Conservation (phyloP, 2,888 invertebrate species). For the Enchytraeus crypticus region DNA sequence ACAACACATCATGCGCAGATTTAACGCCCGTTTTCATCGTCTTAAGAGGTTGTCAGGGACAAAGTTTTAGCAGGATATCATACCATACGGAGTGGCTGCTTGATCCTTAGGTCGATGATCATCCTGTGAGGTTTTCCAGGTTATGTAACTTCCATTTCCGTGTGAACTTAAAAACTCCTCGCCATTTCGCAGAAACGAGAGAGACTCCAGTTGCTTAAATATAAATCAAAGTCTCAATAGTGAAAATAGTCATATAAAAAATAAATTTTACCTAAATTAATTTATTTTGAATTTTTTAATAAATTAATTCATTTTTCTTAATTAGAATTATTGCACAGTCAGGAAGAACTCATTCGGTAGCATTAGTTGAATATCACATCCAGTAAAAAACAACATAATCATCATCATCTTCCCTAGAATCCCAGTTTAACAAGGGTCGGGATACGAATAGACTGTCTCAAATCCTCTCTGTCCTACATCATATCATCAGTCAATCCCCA, state of each 20-base stretch:
- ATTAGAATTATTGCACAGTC: too few species aligned
- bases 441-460: too few species aligned
- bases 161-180: conserved; percentile 77
- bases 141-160: conserved; percentile 86
- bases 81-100: conserved; percentile 71
- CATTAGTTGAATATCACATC: too few species aligned
- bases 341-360: too few species aligned
- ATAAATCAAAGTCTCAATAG: not conserved
- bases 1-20: too few species aligned
- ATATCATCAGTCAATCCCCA: too few species aligned
- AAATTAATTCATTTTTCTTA: not conserved
- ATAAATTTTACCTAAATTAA: not conserved
- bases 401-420: too few species aligned
- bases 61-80: not conserved
- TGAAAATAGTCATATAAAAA: not conserved
- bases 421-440: too few species aligned
- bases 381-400: too few species aligned
- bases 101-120: conserved; percentile 55
- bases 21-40: too few species aligned
- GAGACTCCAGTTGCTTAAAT: conserved; percentile 58
- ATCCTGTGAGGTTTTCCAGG: conserved; percentile 50
- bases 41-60: too few species aligned
- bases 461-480: too few species aligned
- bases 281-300: not conserved
- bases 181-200: conserved; percentile 70